Conservation (phyloP, 1,140 invertebrate species). For the Lucilia sericata region DNA sequence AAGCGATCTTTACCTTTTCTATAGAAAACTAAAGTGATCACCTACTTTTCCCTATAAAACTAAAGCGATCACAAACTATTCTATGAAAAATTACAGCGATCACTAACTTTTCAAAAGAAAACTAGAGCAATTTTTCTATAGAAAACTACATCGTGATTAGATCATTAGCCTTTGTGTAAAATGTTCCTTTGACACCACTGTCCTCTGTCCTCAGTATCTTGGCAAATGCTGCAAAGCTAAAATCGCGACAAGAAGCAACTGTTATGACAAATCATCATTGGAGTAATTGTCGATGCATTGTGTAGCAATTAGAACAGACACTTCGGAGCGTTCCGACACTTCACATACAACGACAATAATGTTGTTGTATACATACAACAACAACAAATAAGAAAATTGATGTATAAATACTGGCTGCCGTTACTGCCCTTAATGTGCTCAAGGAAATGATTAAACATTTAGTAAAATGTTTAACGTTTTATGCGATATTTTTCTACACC, state of each 20-base stretch:
- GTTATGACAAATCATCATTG: constrained; percentile 43
- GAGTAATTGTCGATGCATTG: constrained; percentile 41
- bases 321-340: not conserved
- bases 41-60: too few species aligned
- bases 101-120: too few species aligned
- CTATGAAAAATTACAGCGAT: too few species aligned
- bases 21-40: too few species aligned
- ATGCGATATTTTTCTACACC: not conserved
- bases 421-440: constrained; percentile 43
- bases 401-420: constrained; percentile 33
- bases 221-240: not conserved
- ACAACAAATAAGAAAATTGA: constrained; percentile 31
- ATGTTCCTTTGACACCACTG: not conserved
- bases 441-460: constrained; percentile 42
- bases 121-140: too few species aligned
- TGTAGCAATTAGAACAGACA: constrained; percentile 43
- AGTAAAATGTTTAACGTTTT: constrained; percentile 22
- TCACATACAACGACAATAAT: constrained; percentile 3
- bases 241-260: not conserved
- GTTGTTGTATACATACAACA: constrained; percentile 14
- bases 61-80: too few species aligned
- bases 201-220: not conserved
- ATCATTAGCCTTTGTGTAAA: too few species aligned
- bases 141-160: too few species aligned
- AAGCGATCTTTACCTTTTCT: too few species aligned